Evolutionary conservation across 2,113 vertebrate genomes (phyloP), one percentile per base, ranked within the genome.

Genomic region (Chaetura pelagica): DNA sequence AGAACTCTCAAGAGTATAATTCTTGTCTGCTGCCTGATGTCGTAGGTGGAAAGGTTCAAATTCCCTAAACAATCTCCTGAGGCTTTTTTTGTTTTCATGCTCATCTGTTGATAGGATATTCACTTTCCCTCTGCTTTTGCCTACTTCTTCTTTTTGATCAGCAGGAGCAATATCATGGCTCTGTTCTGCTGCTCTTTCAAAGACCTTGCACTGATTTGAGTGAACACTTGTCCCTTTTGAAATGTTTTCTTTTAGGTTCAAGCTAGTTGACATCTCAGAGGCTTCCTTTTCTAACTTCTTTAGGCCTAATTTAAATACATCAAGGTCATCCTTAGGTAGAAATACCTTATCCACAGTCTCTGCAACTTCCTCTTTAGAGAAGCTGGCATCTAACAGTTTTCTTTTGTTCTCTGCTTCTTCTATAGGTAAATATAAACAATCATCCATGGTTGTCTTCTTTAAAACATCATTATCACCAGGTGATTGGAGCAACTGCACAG

Each of bases 281-380:
- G 75, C 67, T 96, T 97, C 97, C 67, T 93, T 95, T 49, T 93
- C 73, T 75, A 97, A 69, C 32, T 94, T 97, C 66, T 96, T 95
- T 80, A 98, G 67, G 61, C 54, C 72, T 46, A 59, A 58, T 68
- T 62, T 93, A 75, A 97, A 96, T 69, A 76, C 6, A 67, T 61
- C 38, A 64, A 51, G n/a, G 14, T 93, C 93, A 93, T 76, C 81
- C 89, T 95, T 96, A 64, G 90, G 89, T n/a, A 87, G 87, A 86
- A 82, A 40, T 62, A 94, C 68, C 74, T 95, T 93, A 69, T 82
- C 68, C 61, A 86, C 67, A 55, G 67, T 85, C n/a, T 98, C 97
- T 76, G 51, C 9, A 66, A 93, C 61, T 68, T 95, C 94, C 71
- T 95, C 75, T 71, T 92, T 78, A 66, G 81, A 58, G 46, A 55